Conservation (phyloP, 2,888 invertebrate species). For the Teleiodes luculella region DNA sequence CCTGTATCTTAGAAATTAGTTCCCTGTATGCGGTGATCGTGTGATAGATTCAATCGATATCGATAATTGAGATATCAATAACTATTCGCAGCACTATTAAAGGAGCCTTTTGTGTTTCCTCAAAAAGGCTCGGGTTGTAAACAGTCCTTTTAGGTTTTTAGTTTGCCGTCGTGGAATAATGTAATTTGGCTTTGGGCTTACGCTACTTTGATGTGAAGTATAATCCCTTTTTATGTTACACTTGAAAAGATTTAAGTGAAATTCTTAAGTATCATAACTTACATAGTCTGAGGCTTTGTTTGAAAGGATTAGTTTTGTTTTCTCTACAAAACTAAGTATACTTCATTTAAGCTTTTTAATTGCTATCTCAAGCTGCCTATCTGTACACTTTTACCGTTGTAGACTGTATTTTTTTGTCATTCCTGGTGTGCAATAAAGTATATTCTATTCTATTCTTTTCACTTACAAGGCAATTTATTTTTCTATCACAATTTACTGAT, state of each 20-base stretch:
- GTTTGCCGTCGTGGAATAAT: background rate
- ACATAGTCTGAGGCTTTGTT: background rate
- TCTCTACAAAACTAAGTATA: no score
- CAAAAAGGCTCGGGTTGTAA: slow-evolving; percentile 19
- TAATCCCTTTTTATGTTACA: background rate
- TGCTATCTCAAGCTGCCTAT: no score
- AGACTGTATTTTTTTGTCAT: no score
- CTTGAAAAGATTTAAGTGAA: background rate
- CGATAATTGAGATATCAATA: slow-evolving; percentile 22
- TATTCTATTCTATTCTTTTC: no score
- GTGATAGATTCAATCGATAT: no score
- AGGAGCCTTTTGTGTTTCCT: slow-evolving; percentile 36
- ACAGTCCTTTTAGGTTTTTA: slow-evolving; percentile 24
- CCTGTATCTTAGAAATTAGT: no score
- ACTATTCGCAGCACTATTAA: slow-evolving; percentile 35
- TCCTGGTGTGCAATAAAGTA: no score
- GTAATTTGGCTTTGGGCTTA: background rate
- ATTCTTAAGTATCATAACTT: background rate
- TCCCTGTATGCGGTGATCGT: no score
- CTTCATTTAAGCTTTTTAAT: no score
- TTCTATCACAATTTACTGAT: no score
- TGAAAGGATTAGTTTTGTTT: background rate
- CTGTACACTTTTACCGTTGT: no score
- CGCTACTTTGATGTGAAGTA: background rate
- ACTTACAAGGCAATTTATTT: no score